phyloP scores from a whole-genome alignment of 2,888 invertebrate genomes.

The Abrostola triplasia region DNA sequence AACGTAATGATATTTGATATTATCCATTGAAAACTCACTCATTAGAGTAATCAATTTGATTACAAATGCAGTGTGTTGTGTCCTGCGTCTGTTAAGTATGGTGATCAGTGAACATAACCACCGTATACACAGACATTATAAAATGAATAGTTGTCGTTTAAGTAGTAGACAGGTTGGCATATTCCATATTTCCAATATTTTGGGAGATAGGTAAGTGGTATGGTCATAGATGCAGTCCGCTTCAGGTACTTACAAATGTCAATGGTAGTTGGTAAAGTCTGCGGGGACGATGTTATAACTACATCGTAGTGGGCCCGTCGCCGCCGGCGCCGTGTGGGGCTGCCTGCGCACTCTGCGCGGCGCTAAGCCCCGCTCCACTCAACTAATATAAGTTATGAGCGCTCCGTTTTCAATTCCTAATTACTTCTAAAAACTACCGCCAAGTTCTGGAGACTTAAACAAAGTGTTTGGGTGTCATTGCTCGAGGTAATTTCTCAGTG shows the following conservation, averaged over 20 bases:
- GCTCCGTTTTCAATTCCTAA: neutral
- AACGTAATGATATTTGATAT: neutral
- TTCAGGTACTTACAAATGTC: no score
- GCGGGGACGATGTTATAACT: no score
- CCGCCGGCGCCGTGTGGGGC: neutral
- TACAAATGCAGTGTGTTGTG: neutral
- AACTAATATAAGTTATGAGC: neutral
- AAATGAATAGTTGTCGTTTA: no score
- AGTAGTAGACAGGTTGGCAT: no score
- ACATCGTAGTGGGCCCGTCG: no score
- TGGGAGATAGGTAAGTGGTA: no score
- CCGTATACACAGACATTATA: no score
- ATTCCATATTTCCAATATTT: no score
- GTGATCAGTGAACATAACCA: no score
- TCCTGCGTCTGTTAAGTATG: neutral
- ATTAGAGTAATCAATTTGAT: neutral
- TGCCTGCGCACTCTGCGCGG: neutral
- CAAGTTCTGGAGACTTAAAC: conserved; percentile 5
- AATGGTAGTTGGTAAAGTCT: no score
- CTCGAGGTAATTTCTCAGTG: conserved; percentile 13
- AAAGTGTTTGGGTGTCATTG: conserved; percentile 12
- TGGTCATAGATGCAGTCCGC: no score
- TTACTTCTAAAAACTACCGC: conserved; percentile 22
- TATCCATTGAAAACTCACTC: neutral
- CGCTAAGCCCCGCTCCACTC: neutral